Conservation (phyloP, 2,797 vertebrate species). For the Scyliorhinus canicula region DNA sequence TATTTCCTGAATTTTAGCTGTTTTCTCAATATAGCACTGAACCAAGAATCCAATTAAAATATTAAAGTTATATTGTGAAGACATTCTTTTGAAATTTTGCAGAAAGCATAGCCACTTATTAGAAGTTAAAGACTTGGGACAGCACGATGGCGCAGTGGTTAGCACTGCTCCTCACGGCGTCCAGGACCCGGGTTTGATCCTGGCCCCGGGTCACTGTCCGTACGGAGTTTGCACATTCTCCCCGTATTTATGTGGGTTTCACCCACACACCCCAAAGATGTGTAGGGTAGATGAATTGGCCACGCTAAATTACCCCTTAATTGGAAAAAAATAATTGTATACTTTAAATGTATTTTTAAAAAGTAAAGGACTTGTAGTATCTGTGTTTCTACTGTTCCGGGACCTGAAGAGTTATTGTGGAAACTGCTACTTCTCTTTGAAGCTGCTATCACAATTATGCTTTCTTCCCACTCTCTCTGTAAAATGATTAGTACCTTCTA, state of each 20-base stretch:
- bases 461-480: background rate
- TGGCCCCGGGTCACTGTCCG: too few relatives aligned
- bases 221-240: too few relatives aligned
- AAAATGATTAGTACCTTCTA: background rate
- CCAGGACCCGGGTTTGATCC: too few relatives aligned
- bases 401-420: background rate
- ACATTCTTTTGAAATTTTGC: background rate
- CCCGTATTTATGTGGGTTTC: too few relatives aligned
- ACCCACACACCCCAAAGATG: too few relatives aligned
- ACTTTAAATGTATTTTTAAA: too few relatives aligned
- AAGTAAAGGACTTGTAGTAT: background rate
- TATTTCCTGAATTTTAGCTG: background rate
- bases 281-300: too few relatives aligned
- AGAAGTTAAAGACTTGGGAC: background rate
- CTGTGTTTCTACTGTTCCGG: background rate
- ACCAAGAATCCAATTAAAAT: background rate
- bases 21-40: background rate
- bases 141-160: too few relatives aligned
- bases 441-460: background rate
- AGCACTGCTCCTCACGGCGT: too few relatives aligned
- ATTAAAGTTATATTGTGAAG: background rate
- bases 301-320: too few relatives aligned
- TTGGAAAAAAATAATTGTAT: too few relatives aligned
- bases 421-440: background rate
- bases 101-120: background rate